Base-by-base conservation (phyloP, 2,888 invertebrate species). In the Thysanoteuthis rhombus region DNA sequence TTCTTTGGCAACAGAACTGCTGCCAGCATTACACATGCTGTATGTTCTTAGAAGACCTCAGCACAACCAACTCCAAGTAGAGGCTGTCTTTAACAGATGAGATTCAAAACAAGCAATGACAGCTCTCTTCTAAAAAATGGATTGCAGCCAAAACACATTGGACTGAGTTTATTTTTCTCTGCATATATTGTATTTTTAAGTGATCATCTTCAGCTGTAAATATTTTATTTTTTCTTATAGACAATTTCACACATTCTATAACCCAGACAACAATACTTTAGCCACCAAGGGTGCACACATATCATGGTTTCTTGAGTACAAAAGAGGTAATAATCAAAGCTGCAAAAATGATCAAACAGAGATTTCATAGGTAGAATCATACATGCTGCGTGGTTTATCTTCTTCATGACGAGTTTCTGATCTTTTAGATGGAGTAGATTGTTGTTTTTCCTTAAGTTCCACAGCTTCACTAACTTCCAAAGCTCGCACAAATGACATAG, bases 401-500 rank as follows among this genome's bases (percentile, higher is more conserved):
- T 95, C 95, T 36, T 94, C 93, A 52, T 95, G 95, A 42, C 95
- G 47, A 94, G 75, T 90, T 90, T 42, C 93, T 52, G 94, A 91
- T 90, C 93, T 90, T 91, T 93, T 93, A 36, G 90, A 89, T 89
- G 92, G 93, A 52, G 92, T 90, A 90, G 32, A 36, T 93, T 94
- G 93, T 93, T 95, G 94, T 93, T 94, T 95, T 91, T 95, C 95
- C 92, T 95, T 94, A 42, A 94, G 94, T 90, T 95, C 96, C 42
- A 96, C 95, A 92, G 96, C 95, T 94, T 97, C 96, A 90, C 97
- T 96, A 95, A 97, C 96, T 95, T 97, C 97, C 92, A 97, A 94
- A 32, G 97, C 97, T 93, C 96, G 96, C 39, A 97, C 96, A 95
- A 97, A 97, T 47, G 97, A 97, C 96, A 97, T 95, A 6, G 97